These are phyloP conservation scores for Mycetomoellerius zeteki DNA, from an alignment of 1,140 invertebrate genomes.

Conservation along the genomic window DNA sequence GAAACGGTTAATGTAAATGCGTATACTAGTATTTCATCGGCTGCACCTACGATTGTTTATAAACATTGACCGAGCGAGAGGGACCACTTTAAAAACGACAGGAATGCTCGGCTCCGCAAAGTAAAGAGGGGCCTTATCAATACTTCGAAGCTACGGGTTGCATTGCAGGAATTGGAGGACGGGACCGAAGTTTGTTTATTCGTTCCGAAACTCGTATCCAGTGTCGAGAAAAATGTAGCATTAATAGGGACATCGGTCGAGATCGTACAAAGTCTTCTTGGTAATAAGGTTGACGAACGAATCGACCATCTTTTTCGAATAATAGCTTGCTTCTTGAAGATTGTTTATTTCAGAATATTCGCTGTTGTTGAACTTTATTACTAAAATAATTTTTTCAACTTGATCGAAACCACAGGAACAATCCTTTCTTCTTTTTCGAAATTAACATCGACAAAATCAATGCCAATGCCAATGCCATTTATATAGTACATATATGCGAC, in stretches of 20 bases:
- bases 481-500: too few species aligned
- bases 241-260: background rate
- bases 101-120: slow-evolving; percentile 3
- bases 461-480: background rate
- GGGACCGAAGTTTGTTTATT: slow-evolving; percentile 7
- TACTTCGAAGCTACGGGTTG: slow-evolving; percentile 52
- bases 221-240: background rate
- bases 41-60: slow-evolving; percentile 56
- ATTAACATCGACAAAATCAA: background rate
- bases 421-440: slow-evolving; percentile 5
- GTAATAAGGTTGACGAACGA: background rate
- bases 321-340: background rate
- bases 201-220: background rate
- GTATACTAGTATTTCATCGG: slow-evolving; percentile 52
- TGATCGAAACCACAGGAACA: background rate
- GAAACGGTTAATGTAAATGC: slow-evolving; percentile 54
- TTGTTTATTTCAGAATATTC: background rate
- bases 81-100: background rate
- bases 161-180: background rate
- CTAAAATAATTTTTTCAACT: background rate
- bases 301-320: background rate
- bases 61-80: slow-evolving; percentile 49
- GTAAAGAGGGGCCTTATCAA: slow-evolving; percentile 55
- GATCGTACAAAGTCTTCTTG: background rate
- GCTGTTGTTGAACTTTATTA: too few species aligned